Evolutionary conservation across 2,113 vertebrate species (phyloP).

Genomic region (Salminus brasiliensis): DNA sequence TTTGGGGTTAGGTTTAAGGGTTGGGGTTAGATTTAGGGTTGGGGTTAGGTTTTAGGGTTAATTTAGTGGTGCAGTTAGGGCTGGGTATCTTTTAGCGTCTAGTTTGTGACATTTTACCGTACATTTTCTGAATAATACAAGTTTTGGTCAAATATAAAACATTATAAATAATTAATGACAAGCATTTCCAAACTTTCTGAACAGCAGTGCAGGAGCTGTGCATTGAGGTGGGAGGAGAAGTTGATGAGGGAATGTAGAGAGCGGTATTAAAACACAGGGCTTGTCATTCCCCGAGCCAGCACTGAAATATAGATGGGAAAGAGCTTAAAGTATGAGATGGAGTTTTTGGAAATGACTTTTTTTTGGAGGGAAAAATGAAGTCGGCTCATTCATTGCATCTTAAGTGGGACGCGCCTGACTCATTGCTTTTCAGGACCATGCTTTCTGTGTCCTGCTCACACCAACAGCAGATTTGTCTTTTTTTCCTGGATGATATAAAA

Average conservation of each 20-base stretch:
- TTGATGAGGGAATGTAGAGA: neutral
- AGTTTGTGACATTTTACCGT: too few relatives aligned
- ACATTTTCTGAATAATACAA: too few relatives aligned
- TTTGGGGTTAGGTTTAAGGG: too few relatives aligned
- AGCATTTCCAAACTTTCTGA: too few relatives aligned
- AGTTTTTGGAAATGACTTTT: neutral
- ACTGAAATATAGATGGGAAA: neutral
- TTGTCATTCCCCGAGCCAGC: neutral
- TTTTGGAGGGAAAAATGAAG: neutral
- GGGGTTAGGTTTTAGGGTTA: too few relatives aligned
- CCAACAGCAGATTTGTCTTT: conserved; percentile 16
- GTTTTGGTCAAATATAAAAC: too few relatives aligned
- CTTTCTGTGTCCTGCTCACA: conserved; percentile 33
- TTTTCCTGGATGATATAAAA: conserved; percentile 38
- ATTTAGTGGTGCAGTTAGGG: too few relatives aligned
- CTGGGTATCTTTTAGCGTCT: too few relatives aligned
- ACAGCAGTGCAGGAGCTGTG: too few relatives aligned
- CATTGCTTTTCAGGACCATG: conserved; percentile 24
- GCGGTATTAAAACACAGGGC: neutral
- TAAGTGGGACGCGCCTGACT: conserved; percentile 41
- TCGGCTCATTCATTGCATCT: conserved; percentile 7
- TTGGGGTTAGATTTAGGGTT: too few relatives aligned
- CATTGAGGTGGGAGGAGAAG: neutral
- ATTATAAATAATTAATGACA: too few relatives aligned
- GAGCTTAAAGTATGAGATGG: neutral